phyloP scores from a whole-genome alignment of 2,888 invertebrate species.

The Dryadula phaetusa region DNA sequence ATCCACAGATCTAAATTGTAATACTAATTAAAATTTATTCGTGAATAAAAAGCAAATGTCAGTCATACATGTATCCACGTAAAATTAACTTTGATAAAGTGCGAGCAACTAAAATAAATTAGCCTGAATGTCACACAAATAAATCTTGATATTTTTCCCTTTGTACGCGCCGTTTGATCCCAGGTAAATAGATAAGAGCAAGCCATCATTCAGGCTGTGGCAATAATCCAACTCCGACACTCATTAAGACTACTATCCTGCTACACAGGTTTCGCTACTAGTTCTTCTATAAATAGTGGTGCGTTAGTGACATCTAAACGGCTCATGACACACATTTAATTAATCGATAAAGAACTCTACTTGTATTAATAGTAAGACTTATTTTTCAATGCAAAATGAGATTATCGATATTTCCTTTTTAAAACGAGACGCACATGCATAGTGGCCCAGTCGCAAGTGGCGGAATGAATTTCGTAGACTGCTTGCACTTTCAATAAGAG shows the following conservation, averaged over 20 bases:
- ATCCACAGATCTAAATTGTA: not conserved
- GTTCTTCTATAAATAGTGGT: constrained; percentile 76
- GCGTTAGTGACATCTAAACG: constrained; percentile 48
- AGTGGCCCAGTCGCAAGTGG: constrained; percentile 74
- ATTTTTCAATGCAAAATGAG: constrained; percentile 44
- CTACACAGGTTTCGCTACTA: constrained; percentile 75
- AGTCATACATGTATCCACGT: constrained; percentile 30
- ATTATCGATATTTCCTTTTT: constrained; percentile 45
- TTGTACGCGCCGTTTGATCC: constrained; percentile 43
- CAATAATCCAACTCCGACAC: constrained; percentile 65
- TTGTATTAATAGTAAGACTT: constrained; percentile 41
- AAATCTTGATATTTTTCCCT: constrained; percentile 48
- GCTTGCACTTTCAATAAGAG: constrained; percentile 78
- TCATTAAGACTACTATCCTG: constrained; percentile 70
- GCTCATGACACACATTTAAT: constrained; percentile 42
- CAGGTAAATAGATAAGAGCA: constrained; percentile 52
- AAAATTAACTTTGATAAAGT: constrained; percentile 47
- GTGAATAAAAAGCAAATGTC: constrained; percentile 37
- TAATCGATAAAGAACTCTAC: constrained; percentile 50
- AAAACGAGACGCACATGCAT: constrained; percentile 48
- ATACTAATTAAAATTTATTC: constrained; percentile 32
- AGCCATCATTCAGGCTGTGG: constrained; percentile 57
- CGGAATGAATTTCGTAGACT: constrained; percentile 72
- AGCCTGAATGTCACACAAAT: constrained; percentile 45
- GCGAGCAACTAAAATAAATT: constrained; percentile 47